Evolutionary conservation across 2,888 invertebrate species (phyloP).

Genomic region (Proisotoma minuta): DNA sequence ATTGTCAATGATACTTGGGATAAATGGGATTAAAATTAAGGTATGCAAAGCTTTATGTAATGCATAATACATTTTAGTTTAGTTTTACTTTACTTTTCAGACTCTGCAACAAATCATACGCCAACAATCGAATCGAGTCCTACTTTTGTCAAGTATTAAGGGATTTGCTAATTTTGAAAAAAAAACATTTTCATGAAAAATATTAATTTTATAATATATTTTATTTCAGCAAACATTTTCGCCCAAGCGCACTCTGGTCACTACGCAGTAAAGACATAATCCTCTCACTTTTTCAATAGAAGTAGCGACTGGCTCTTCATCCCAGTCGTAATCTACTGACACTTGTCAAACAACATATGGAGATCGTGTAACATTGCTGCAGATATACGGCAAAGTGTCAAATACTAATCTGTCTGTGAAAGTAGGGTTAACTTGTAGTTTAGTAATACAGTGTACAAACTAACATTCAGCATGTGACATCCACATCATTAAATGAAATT

Average conservation of each 20-base stretch:
- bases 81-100: background rate
- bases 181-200: no score
- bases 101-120: background rate
- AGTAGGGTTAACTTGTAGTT: no score
- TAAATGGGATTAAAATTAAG: background rate
- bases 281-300: constrained; percentile 1
- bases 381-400: no score
- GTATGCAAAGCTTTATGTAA: background rate
- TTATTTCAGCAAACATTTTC: no score
- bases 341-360: constrained; percentile 40
- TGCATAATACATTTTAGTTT: background rate
- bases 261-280: no score
- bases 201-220: no score
- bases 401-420: no score
- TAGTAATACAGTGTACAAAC: no score
- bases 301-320: background rate
- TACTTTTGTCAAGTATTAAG: background rate
- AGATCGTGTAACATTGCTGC: constrained; percentile 11
- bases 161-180: no score
- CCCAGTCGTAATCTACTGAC: background rate
- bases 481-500: background rate
- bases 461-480: background rate
- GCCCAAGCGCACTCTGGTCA: no score
- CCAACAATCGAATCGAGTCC: no score
- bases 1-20: no score